Percentiles rank a stretch among this genome's conserved stretches.
phyloP scores from a whole-genome alignment of 92 coral and sea anemone species.

The Porites evermanni region DNA sequence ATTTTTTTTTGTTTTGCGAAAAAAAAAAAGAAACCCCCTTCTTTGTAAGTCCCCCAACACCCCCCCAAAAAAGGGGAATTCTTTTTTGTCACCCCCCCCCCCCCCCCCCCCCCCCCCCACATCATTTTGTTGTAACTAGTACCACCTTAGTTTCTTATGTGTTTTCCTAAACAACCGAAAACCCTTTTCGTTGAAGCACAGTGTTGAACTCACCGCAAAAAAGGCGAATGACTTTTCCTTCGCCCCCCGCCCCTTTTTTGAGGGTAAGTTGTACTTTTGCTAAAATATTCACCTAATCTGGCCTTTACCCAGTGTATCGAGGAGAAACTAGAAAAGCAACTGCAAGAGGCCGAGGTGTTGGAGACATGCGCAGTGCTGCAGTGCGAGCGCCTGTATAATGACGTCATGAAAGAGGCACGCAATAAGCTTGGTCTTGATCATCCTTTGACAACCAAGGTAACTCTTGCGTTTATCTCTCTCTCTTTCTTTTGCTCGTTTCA shows the following conservation, averaged over 20 bases:
- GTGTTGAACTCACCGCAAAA: not conserved
- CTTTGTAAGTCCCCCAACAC: too few relatives aligned
- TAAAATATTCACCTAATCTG: too few relatives aligned
- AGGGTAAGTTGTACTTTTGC: too few relatives aligned
- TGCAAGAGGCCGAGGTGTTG: conserved; percentile 66
- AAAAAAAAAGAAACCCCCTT: too few relatives aligned
- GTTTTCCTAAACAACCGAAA: not conserved
- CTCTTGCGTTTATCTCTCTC: not conserved
- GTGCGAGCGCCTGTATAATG: conserved; percentile 66
- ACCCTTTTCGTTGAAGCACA: not conserved
- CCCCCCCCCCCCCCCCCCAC: too few relatives aligned
- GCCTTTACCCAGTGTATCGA: conserved; percentile 25
- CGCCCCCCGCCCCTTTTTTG: not conserved
- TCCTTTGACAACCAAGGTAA: conserved; percentile 21
- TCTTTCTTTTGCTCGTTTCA: too few relatives aligned
- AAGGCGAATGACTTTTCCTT: not conserved
- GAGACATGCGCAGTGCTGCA: conserved; percentile 74
- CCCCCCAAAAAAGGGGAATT: too few relatives aligned
- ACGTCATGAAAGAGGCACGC: conserved; percentile 53
- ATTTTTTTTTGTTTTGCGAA: too few relatives aligned
- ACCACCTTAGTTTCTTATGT: not conserved
- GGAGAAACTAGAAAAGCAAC: conserved; percentile 48
- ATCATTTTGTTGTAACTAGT: not conserved
- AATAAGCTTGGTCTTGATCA: conserved; percentile 29
- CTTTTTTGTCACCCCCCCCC: too few relatives aligned